A percentile compares a stretch with the other conserved stretches of the same genome.
Conservation (phyloP, 2,113 vertebrate genomes). For the Embiotoca jacksoni region DNA sequence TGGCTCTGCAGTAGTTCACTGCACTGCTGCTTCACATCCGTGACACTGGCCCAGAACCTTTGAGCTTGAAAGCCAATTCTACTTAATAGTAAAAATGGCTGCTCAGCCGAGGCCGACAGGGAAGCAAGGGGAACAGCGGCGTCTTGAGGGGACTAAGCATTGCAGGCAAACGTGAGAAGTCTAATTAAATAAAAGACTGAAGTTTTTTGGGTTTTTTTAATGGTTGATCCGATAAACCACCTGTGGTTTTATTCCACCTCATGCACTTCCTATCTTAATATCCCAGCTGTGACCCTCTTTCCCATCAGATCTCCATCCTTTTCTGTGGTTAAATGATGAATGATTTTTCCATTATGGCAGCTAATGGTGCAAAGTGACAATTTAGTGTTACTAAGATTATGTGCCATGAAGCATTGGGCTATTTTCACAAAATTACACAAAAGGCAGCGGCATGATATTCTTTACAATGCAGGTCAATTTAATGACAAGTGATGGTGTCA, state of each 20-base stretch:
- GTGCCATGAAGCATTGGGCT: conserved; percentile 35
- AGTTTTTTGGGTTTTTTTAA: conserved; percentile 37
- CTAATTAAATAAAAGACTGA: conserved; percentile 70
- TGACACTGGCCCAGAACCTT: conserved; percentile 39
- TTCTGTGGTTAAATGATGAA: conserved; percentile 59
- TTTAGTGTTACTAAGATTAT: conserved; percentile 30
- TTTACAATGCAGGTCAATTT: conserved; percentile 48
- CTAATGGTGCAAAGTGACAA: conserved; percentile 48
- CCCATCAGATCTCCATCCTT: conserved; percentile 48
- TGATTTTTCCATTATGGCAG: conserved; percentile 50
- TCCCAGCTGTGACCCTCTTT: conserved; percentile 55
- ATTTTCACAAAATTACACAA: conserved; percentile 32
- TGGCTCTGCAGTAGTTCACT: conserved; percentile 39
- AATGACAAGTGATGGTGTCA: conserved; percentile 57
- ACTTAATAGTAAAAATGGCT: conserved; percentile 49
- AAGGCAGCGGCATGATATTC: conserved; percentile 11
- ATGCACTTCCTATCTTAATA: conserved; percentile 37
- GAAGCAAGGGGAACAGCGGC: conserved; percentile 76
- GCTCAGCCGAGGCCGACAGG: conserved; percentile 59
- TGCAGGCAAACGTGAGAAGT: conserved; percentile 78
- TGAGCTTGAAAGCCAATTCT: conserved; percentile 50
- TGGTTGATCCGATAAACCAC: conserved; percentile 48
- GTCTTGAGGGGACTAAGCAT: conserved; percentile 81
- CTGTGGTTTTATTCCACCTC: conserved; percentile 37
- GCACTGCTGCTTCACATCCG: conserved; percentile 52